A percentile compares a stretch with the other conserved stretches of the same genome.
Conservation (phyloP, 35 echinoderm and acorn worm genomes). For the Nesometra sesokonis region DNA sequence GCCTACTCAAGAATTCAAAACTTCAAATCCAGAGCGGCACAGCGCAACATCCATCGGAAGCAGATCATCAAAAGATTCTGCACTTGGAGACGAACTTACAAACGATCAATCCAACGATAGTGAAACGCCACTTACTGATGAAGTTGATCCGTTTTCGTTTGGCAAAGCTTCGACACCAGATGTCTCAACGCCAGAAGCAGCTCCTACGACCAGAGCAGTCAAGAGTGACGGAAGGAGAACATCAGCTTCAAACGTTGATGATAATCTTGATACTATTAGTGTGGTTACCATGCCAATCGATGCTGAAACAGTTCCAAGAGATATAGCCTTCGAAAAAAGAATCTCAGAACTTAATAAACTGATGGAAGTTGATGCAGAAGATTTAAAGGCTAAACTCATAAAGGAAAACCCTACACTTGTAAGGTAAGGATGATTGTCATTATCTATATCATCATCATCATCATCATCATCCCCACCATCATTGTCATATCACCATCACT, state of each 20-base stretch:
- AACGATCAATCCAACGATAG: neutral
- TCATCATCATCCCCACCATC: conserved; percentile 1
- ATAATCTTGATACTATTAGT: neutral
- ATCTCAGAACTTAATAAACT: conserved; percentile 63
- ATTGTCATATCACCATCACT: conserved; percentile 14
- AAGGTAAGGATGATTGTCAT: conserved; percentile 41
- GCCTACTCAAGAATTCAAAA: neutral
- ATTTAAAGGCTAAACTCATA: conserved; percentile 72
- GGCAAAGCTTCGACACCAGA: neutral
- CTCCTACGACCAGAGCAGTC: no score
- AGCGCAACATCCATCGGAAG: neutral
- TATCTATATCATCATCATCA: conserved; percentile 2
- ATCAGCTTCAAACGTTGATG: no score
- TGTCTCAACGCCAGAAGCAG: no score
- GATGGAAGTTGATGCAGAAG: conserved; percentile 79
- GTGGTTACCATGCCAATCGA: neutral
- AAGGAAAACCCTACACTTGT: conserved; percentile 75
- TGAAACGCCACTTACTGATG: neutral
- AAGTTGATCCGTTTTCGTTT: neutral
- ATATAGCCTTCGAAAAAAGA: conserved; percentile 56
- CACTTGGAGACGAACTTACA: neutral
- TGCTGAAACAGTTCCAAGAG: conserved; percentile 15
- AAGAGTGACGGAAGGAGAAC: no score
- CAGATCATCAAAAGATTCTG: neutral
- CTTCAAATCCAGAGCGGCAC: neutral